Evolutionary conservation across 2,888 invertebrate genomes (phyloP), one percentile per base, ranked within the genome.

Genomic region (Limnephilus lunatus): DNA sequence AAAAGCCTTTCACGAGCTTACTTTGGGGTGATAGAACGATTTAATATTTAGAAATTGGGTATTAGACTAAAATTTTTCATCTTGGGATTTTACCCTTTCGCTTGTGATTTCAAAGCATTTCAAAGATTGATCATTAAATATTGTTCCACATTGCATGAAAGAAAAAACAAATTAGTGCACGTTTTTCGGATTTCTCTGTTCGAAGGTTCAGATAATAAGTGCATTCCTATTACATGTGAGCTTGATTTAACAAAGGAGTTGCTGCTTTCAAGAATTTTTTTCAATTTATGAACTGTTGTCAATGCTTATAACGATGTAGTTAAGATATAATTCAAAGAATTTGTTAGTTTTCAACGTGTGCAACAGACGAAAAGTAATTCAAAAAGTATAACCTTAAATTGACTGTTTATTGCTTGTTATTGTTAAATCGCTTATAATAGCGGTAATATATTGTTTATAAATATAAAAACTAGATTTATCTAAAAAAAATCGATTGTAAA

Each of bases 361-460:
- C 83, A 83, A 14, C 83, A 83, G 83, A 83, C 83, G 35, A 35
- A 83, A 83, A 83, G 19, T 68, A 15, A 68, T 68, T 7, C 53
- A 68, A 68, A 53, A 53, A 14, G 44, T 44, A 44, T 12, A 44
- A 14, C 14, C 0, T 12, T 44, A 44, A 12, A 44, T 44, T 44
- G 44, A 44, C 12, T 44, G 11, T 44, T 44, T 44, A 44, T 12
- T 12, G 44, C 12, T 44, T 14, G 14, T 44, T 44, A 44, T 44
- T 44, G 14, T 44, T 48, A 15, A 14, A 68, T 68, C 7, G 53
- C 25, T 68, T 68, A 68, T 68, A 25, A 68, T 2, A 19, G 19
- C 14, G 25, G 48, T 48, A 3, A 48, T 48, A 3, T 15, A 48
- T 15, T 14, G 48, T 48, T 48, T 48, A 39, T 39, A 39, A 39